phyloP scores from a whole-genome alignment of 2,113 vertebrate species.

The Xiphophorus hellerii region DNA sequence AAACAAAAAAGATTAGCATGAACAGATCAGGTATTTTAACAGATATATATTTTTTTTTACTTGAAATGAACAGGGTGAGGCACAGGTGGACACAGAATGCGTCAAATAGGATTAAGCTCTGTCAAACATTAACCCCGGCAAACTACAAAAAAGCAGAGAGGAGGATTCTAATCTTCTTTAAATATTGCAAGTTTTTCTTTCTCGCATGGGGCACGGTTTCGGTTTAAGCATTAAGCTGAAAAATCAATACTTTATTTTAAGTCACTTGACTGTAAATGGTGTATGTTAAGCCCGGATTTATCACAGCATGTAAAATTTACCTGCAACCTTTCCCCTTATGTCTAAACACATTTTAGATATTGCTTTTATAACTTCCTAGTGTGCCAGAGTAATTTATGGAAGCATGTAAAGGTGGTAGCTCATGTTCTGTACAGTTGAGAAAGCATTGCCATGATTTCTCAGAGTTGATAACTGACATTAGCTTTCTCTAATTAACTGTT shows the following conservation, averaged over 20 bases:
- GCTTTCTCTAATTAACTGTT: too few species aligned
- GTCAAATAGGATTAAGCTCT: conserved; percentile 29
- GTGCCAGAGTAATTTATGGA: neutral
- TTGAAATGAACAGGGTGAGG: neutral
- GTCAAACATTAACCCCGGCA: conserved; percentile 65
- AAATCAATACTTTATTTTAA: neutral
- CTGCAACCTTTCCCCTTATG: too few species aligned
- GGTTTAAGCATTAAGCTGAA: neutral
- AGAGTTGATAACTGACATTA: neutral
- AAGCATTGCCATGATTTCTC: neutral
- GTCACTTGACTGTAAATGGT: neutral
- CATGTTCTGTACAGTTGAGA: neutral
- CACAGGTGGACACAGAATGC: neutral
- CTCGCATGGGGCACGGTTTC: conserved; percentile 31
- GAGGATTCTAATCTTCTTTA: conserved; percentile 16
- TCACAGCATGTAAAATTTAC: too few species aligned
- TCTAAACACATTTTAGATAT: neutral
- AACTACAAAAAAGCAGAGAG: conserved; percentile 5
- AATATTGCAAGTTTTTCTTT: neutral
- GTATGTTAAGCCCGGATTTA: too few species aligned
- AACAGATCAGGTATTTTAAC: neutral
- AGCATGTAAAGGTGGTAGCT: neutral
- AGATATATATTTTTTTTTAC: neutral
- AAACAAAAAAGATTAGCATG: neutral
- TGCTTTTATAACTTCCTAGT: neutral